Conservation (phyloP, 2,797 vertebrate species). For the Balearica regulorum region DNA sequence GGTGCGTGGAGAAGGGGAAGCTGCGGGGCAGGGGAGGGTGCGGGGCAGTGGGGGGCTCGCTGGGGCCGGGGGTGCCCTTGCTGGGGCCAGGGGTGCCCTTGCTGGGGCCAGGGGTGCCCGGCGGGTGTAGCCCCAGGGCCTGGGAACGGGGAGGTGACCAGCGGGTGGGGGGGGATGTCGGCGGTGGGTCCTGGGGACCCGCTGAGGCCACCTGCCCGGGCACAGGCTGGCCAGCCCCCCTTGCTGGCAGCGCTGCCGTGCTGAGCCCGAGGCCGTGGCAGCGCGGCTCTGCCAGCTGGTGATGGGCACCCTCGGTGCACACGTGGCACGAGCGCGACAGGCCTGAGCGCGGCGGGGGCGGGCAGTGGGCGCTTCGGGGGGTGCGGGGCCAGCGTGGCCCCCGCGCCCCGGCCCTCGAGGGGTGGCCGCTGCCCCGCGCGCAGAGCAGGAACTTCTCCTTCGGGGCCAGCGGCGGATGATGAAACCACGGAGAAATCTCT, state of each 20-base stretch:
- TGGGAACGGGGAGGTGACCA: not conserved
- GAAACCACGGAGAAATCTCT: slow-evolving; percentile 73
- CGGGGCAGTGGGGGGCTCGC: not conserved
- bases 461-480: slow-evolving; percentile 61
- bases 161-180: fast-evolving
- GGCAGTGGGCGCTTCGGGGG: not conserved
- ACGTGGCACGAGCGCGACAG: slow-evolving; percentile 25
- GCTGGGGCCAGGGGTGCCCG: not conserved
- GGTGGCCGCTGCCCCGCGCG: not conserved
- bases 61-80: not conserved
- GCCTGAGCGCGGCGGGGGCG: not conserved
- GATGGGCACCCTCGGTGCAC: slow-evolving; percentile 46
- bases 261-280: not conserved
- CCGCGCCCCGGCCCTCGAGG: not conserved
- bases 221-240: not conserved
- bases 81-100: not conserved
- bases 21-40: not conserved
- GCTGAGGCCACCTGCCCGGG: not conserved
- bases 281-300: slow-evolving; percentile 16
- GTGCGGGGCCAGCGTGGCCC: not conserved
- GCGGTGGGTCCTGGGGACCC: not conserved
- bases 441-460: slow-evolving; percentile 24
- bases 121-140: not conserved
- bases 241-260: not conserved
- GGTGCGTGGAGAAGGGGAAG: not conserved